Percentiles rank a stretch among this genome's conserved stretches.
phyloP scores from a whole-genome alignment of 1,140 invertebrate species.

The Musca domestica region DNA sequence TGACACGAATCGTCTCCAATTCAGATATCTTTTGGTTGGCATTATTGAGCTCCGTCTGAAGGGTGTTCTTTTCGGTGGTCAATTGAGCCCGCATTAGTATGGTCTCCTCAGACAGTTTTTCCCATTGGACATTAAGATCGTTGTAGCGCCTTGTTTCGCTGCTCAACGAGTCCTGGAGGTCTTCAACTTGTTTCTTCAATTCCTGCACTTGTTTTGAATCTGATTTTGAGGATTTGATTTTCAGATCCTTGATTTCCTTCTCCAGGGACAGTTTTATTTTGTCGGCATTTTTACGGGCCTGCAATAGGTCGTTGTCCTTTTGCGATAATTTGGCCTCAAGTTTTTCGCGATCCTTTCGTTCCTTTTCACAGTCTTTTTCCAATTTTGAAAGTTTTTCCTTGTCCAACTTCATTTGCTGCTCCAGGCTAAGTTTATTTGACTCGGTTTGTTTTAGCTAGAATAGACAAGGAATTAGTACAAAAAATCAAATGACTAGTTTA shows the following conservation, averaged over 20 bases:
- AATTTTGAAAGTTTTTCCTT: constrained; percentile 62
- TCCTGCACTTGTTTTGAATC: constrained; percentile 62
- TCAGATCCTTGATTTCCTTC: constrained; percentile 59
- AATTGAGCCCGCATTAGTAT: constrained; percentile 74
- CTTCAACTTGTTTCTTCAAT: constrained; percentile 61
- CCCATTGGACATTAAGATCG: constrained; percentile 77
- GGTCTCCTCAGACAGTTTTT: constrained; percentile 78
- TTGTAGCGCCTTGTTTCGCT: constrained; percentile 72
- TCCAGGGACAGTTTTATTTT: constrained; percentile 54
- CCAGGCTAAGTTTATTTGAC: constrained; percentile 35
- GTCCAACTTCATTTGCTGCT: constrained; percentile 42
- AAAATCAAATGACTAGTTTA: no score
- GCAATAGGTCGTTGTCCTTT: constrained; percentile 57
- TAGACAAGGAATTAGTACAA: neutral
- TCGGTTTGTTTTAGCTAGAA: constrained; percentile 41
- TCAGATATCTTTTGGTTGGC: constrained; percentile 41
- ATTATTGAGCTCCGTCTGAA: constrained; percentile 55
- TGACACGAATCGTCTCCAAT: constrained; percentile 43
- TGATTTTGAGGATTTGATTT: constrained; percentile 55
- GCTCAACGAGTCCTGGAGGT: constrained; percentile 62
- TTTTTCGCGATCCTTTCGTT: constrained; percentile 55
- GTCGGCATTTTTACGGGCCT: constrained; percentile 55
- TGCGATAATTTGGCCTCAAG: constrained; percentile 42
- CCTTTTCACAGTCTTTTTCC: constrained; percentile 66
- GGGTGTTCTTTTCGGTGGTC: constrained; percentile 72